Evolutionary conservation across 2,113 vertebrate genomes (phyloP).

Genomic region (Coregonus clupeaformis): DNA sequence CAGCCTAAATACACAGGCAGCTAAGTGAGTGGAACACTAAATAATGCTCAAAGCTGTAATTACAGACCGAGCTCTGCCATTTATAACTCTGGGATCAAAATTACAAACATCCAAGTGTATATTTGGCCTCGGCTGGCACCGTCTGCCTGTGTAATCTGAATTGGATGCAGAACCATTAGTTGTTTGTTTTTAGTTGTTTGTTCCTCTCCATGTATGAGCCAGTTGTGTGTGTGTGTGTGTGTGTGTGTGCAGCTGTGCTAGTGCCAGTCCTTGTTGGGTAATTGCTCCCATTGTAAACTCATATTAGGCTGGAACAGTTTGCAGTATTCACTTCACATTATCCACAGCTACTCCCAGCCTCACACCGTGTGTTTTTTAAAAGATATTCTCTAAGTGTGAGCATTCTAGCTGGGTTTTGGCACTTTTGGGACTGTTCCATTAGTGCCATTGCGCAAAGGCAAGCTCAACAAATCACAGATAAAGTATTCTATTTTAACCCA

Average conservation of each 20-base stretch:
- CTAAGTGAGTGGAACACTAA: conserved; percentile 49
- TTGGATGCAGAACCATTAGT: neutral
- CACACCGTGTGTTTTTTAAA: neutral
- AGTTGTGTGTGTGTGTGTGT: too few relatives aligned
- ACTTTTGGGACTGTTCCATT: too few relatives aligned
- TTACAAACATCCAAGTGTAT: conserved; percentile 36
- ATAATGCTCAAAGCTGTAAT: conserved; percentile 53
- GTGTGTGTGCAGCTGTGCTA: neutral
- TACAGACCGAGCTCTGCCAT: conserved; percentile 43
- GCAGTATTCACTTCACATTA: neutral
- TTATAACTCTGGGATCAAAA: conserved; percentile 47
- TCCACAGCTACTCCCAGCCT: neutral
- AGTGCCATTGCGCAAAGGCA: too few relatives aligned
- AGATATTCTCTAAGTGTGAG: neutral
- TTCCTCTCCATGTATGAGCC: neutral
- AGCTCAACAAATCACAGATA: too few relatives aligned
- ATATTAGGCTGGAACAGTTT: neutral
- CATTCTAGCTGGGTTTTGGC: neutral
- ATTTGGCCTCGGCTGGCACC: conserved; percentile 11
- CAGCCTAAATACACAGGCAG: conserved; percentile 44
- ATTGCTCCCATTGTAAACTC: neutral
- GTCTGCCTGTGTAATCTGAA: conserved; percentile 8
- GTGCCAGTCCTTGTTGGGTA: neutral
- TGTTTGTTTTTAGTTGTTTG: neutral
- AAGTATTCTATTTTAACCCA: too few relatives aligned